Evolutionary conservation across 2,797 vertebrate species (phyloP), one percentile per base, ranked within the genome.

Genomic region (Gorsachius magnificus): DNA sequence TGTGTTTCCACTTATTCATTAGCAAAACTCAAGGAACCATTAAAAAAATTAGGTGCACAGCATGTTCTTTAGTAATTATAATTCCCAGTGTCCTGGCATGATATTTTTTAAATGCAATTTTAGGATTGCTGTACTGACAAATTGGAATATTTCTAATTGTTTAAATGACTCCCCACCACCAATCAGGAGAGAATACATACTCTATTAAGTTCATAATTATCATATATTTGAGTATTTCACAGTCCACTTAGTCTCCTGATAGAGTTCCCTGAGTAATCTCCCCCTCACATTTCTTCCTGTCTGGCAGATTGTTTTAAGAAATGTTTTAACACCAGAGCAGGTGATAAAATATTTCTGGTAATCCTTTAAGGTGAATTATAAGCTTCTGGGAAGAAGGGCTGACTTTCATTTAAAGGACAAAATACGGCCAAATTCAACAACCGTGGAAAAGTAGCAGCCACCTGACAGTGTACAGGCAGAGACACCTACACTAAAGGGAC

Each of bases 131-230:
- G 26, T 95, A 89, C 86, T 90, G 87, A 97, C 86, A 97, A 96
- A 97, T 87, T 51, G 41, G 56, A 95, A 92, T 96, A 48, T 94
- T 97, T 94, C 72, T 95, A 94, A 96, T 96, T 92, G 89, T 87
- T 96, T 91, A 89, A 97, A 95, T 91, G 92, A 95, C 77, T 97
- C 76, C 78, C 77, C 48, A 58, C 60, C 75, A 92, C 93, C 87
- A 96, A 93, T 95, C 80, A 94, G 94, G 95, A 94, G 50, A 45
- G 74, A 91, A 92, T 82, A 72, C 11, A 90, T 93, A 95, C 70
- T 87, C 93, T 97, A 89, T 96, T 94, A 96, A 87, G 63, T 66
- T 96, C 89, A 83, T 94, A 97, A 97, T 98, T 97, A 84, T 24
- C 31, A 26, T 74, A 78, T 93, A 94, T 95, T 93, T 95, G 77